Evolutionary conservation across 2,113 vertebrate species (phyloP).

Genomic region (Pluvianellus socialis): DNA sequence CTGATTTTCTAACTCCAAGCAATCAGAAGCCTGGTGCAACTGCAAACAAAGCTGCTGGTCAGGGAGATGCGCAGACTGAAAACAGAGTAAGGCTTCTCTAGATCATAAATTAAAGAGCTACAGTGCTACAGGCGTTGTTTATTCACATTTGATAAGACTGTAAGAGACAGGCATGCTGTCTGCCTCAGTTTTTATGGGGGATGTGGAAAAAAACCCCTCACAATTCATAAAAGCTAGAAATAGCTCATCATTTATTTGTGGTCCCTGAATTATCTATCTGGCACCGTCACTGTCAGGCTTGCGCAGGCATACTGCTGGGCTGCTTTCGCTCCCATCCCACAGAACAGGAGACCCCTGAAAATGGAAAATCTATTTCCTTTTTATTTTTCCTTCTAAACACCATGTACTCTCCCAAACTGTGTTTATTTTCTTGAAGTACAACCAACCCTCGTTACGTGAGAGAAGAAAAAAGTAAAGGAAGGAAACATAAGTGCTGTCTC

Average conservation of each 20-base stretch:
- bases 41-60: constrained; percentile 27
- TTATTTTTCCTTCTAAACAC: background rate
- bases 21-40: constrained; percentile 1
- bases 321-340: background rate
- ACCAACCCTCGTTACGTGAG: background rate
- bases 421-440: background rate
- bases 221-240: background rate
- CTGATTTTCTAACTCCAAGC: constrained; percentile 2
- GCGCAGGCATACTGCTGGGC: background rate
- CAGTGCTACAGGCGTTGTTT: background rate
- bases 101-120: background rate
- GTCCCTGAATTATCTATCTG: background rate
- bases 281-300: background rate
- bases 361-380: background rate
- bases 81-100: background rate
- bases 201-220: background rate
- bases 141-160: background rate
- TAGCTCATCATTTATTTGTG: background rate
- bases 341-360: background rate
- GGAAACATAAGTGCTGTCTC: background rate
- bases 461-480: background rate
- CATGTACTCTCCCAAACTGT: background rate
- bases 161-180: background rate
- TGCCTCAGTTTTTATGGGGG: background rate
- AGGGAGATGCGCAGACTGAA: background rate